Evolutionary conservation across 2,113 vertebrate genomes (phyloP).

Genomic region (Cyphomyrus discorhynchus): DNA sequence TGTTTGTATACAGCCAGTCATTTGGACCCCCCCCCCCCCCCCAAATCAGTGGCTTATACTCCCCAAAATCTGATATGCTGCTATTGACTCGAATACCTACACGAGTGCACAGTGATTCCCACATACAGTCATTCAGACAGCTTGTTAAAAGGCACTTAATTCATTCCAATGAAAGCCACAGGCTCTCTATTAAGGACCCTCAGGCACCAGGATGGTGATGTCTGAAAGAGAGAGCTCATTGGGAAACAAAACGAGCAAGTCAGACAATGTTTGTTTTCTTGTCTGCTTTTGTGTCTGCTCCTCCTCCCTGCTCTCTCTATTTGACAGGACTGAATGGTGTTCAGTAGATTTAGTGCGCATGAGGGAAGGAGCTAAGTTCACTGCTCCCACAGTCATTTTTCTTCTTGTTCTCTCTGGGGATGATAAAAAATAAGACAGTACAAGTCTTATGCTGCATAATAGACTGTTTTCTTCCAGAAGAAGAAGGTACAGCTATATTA

Average conservation of each 20-base stretch:
- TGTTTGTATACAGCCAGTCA: neutral
- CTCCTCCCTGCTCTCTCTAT: neutral
- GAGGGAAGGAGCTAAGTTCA: constrained; percentile 37
- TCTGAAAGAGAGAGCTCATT: constrained; percentile 15
- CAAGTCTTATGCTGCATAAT: neutral
- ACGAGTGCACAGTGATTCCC: neutral
- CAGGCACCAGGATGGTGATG: constrained; percentile 25
- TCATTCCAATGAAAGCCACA: constrained; percentile 55
- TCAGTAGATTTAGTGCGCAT: constrained; percentile 38
- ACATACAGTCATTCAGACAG: constrained; percentile 39
- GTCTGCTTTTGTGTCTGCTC: constrained; percentile 38
- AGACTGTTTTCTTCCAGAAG: constrained; percentile 6
- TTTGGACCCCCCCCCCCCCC: neutral
- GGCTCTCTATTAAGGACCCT: constrained; percentile 42
- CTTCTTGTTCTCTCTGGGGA: constrained; percentile 8
- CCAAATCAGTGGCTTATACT: neutral
- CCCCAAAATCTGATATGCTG: constrained; percentile 27
- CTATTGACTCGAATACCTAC: neutral
- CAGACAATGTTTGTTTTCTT: constrained; percentile 55
- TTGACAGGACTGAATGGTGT: constrained; percentile 16
- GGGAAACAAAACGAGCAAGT: constrained; percentile 38
- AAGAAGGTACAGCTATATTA: neutral
- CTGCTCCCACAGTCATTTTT: constrained; percentile 25
- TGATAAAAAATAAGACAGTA: constrained; percentile 18
- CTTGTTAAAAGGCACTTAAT: constrained; percentile 52